A percentile compares a stretch with the other conserved stretches of the same genome.
Evolutionary conservation across 2,888 invertebrate genomes (phyloP).

Genomic region (Heteromyza rotundicornis): DNA sequence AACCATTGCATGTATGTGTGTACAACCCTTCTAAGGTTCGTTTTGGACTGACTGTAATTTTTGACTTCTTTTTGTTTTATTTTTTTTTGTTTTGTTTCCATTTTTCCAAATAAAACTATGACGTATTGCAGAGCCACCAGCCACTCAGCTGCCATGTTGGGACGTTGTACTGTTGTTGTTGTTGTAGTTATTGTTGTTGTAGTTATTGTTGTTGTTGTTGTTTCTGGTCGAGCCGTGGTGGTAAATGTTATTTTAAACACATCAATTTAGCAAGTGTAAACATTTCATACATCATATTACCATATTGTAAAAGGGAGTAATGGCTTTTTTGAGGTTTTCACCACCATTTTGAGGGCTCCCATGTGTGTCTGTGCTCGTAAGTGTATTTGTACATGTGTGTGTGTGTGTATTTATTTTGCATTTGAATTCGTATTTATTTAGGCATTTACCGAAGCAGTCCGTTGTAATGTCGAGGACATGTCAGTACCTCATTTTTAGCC

Average conservation of each 20-base stretch:
- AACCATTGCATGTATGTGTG: too few relatives aligned
- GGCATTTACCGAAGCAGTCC: not conserved
- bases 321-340: not conserved
- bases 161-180: not conserved
- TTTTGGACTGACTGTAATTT: too few relatives aligned
- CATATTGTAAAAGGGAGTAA: not conserved
- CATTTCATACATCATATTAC: constrained; percentile 21
- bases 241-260: constrained; percentile 26
- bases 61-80: too few relatives aligned
- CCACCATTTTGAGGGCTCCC: not conserved
- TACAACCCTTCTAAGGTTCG: too few relatives aligned
- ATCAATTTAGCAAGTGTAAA: constrained; percentile 27
- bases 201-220: too few relatives aligned
- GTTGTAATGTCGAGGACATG: not conserved
- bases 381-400: not conserved
- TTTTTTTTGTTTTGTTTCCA: not conserved
- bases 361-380: not conserved
- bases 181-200: too few relatives aligned
- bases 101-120: not conserved
- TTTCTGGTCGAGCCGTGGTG: not conserved
- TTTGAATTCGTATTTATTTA: not conserved
- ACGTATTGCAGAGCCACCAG: too few relatives aligned
- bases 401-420: not conserved
- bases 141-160: not conserved
- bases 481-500: not conserved